phyloP scores from a whole-genome alignment of 1,140 invertebrate genomes.

The Nephotettix cincticeps region DNA sequence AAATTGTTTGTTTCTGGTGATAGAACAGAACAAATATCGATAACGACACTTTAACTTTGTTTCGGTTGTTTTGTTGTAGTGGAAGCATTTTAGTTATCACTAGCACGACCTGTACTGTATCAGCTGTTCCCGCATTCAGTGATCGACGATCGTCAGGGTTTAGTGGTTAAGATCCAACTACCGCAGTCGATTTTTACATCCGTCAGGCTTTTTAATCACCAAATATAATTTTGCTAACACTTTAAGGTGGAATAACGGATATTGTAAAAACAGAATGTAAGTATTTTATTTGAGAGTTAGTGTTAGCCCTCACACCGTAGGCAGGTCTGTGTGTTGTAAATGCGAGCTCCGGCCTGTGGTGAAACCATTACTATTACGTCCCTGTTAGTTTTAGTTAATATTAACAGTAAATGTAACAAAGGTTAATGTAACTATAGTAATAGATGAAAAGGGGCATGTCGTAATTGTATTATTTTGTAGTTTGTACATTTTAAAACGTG shows the following conservation, averaged over 20 bases:
- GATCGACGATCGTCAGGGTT: not conserved
- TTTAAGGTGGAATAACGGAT: not conserved
- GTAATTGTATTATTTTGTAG: too few species aligned
- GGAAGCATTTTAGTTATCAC: constrained; percentile 4
- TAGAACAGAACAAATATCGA: not conserved
- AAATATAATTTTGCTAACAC: not conserved
- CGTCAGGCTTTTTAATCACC: not conserved
- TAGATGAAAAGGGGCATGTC: too few species aligned
- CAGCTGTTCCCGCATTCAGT: not conserved
- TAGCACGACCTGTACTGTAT: not conserved
- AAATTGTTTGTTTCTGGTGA: not conserved
- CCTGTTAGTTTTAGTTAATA: too few species aligned
- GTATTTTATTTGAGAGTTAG: not conserved
- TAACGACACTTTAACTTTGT: not conserved
- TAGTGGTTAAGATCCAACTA: not conserved
- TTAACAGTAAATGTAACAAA: too few species aligned
- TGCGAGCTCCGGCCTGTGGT: too few species aligned
- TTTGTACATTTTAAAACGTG: too few species aligned
- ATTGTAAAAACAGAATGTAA: not conserved
- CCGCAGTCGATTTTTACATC: not conserved
- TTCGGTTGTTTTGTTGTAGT: not conserved
- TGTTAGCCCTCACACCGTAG: too few species aligned
- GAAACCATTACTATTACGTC: too few species aligned
- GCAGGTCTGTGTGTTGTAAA: too few species aligned
- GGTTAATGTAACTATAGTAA: too few species aligned